Conservation (phyloP, 2,797 vertebrate species). For the Tamandua tetradactyla region DNA sequence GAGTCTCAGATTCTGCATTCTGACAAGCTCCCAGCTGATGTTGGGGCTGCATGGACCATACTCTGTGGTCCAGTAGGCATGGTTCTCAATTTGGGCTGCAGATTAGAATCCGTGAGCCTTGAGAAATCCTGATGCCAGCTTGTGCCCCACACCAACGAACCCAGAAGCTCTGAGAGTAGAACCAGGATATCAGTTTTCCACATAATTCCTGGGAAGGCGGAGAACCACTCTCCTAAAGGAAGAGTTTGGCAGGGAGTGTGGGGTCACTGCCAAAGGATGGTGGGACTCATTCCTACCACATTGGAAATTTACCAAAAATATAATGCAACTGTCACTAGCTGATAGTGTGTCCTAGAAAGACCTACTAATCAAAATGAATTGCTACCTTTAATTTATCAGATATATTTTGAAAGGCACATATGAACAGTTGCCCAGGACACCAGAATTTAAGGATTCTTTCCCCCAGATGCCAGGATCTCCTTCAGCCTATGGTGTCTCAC, state of each 20-base stretch:
- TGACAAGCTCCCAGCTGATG: accelerated
- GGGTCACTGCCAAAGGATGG: too few species aligned
- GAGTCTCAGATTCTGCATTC: background rate
- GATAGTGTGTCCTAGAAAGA: background rate
- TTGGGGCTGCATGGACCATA: accelerated
- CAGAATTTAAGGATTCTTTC: too few species aligned
- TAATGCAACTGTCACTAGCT: background rate
- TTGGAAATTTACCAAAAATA: background rate
- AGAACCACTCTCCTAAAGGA: background rate
- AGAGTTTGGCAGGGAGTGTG: background rate
- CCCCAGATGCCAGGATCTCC: background rate
- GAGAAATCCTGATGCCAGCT: background rate
- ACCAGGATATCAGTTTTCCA: background rate
- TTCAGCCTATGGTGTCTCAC: background rate
- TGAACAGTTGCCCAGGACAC: too few species aligned
- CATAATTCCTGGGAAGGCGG: background rate
- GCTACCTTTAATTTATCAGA: background rate
- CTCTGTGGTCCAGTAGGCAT: too few species aligned
- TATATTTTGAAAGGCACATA: background rate
- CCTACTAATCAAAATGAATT: background rate
- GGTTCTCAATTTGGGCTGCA: background rate
- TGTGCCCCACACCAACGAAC: background rate
- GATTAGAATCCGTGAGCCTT: background rate
- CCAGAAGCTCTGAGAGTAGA: background rate
- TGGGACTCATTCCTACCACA: background rate